Percentiles rank a stretch among this genome's conserved stretches.
Evolutionary conservation across 2,113 vertebrate genomes (phyloP).

Genomic region (mouse (Mus musculus)): DNA sequence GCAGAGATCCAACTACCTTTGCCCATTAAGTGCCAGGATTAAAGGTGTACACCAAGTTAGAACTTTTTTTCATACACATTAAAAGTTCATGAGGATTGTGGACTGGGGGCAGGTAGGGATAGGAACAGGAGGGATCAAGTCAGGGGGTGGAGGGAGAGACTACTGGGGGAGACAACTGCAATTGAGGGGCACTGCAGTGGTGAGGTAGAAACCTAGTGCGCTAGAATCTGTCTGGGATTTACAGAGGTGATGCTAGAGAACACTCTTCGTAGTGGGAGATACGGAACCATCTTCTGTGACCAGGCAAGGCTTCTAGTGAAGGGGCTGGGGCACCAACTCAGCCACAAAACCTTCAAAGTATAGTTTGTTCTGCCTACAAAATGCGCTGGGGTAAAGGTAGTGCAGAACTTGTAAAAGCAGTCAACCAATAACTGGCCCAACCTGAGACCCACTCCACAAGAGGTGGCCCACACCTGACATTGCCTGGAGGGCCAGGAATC

Average conservation of each 20-base stretch:
- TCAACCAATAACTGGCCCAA: not conserved
- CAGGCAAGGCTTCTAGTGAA: too few species aligned
- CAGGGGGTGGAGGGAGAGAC: too few species aligned
- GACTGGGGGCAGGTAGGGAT: not conserved
- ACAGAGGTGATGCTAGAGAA: not conserved
- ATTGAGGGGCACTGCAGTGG: too few species aligned
- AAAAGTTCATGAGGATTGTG: not conserved
- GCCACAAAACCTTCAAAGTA: not conserved
- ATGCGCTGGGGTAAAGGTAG: not conserved
- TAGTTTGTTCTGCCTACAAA: not conserved
- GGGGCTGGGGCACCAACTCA: not conserved
- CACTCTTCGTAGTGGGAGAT: too few species aligned
- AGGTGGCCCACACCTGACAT: not conserved
- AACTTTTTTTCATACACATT: not conserved
- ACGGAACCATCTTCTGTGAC: too few species aligned
- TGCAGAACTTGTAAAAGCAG: not conserved
- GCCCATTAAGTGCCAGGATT: not conserved
- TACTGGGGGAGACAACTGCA: not conserved
- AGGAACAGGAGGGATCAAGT: not conserved
- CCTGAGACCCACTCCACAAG: not conserved
- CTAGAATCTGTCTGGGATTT: not conserved
- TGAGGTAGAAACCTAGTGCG: not conserved
- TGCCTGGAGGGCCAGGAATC: not conserved
- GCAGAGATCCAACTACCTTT: not conserved
- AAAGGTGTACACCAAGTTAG: not conserved